A percentile compares a stretch with the other conserved stretches of the same genome.
phyloP scores from a whole-genome alignment of 2,888 invertebrate genomes.

The Caenorhabditis virilis region DNA sequence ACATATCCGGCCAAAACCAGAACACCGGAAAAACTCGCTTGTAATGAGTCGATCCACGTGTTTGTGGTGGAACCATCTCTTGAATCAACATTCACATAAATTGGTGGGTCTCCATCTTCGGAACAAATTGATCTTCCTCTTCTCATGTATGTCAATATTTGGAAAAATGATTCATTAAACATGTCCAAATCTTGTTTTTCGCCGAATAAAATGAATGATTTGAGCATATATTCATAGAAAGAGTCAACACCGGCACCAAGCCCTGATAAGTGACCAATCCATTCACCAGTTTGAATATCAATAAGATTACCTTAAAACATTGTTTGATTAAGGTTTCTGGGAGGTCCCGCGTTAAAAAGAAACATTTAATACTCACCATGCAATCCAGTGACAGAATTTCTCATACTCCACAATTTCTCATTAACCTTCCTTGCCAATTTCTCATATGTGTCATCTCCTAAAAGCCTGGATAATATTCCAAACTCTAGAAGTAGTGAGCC shows the following conservation, averaged over 20 bases:
- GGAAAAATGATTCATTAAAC: constrained; percentile 74
- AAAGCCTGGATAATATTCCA: constrained; percentile 71
- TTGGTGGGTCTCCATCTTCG: constrained; percentile 73
- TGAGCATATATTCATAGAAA: constrained; percentile 76
- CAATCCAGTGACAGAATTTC: constrained; percentile 74
- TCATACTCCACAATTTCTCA: constrained; percentile 72
- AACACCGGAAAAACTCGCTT: constrained; percentile 70
- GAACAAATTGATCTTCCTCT: constrained; percentile 69
- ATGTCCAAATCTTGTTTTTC: constrained; percentile 72
- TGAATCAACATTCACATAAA: constrained; percentile 77
- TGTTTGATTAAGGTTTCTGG: too few species aligned
- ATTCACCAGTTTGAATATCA: constrained; percentile 75
- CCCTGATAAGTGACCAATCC: constrained; percentile 74
- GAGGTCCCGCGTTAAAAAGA: too few species aligned
- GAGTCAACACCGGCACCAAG: constrained; percentile 76
- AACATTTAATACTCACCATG: too few species aligned
- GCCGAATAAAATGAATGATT: constrained; percentile 75
- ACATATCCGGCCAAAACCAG: constrained; percentile 75
- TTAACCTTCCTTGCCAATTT: constrained; percentile 74
- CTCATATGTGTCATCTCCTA: constrained; percentile 75
- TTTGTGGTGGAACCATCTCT: constrained; percentile 74
- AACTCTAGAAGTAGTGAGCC: constrained; percentile 75
- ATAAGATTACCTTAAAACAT: constrained; percentile 77
- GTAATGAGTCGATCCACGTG: constrained; percentile 76
- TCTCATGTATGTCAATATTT: constrained; percentile 74